Conservation (phyloP, 1,140 invertebrate genomes). For the Matsumurasca onukii region DNA sequence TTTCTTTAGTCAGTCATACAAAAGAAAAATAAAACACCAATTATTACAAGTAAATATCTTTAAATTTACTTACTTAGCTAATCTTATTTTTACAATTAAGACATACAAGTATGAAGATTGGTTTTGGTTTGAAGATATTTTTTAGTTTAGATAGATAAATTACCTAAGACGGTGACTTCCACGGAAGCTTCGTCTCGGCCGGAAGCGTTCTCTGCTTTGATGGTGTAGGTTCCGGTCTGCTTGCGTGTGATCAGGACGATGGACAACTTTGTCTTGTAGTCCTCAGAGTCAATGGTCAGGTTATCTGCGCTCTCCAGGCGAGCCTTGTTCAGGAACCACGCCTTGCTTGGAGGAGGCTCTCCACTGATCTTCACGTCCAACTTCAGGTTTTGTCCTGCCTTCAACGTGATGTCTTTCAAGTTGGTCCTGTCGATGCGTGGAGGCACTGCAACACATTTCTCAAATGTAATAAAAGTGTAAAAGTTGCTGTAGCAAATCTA, state of each 20-base stretch:
- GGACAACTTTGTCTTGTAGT: conserved; percentile 82
- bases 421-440: conserved; percentile 91
- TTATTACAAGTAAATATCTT: no score
- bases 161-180: conserved; percentile 76
- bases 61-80: no score
- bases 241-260: conserved; percentile 71
- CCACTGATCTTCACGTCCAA: conserved; percentile 87
- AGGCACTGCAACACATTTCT: no score
- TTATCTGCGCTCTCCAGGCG: conserved; percentile 64
- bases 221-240: conserved; percentile 80
- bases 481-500: no score
- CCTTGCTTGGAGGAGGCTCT: conserved; percentile 83
- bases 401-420: conserved; percentile 81
- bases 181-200: conserved; percentile 91
- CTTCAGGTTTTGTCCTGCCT: conserved; percentile 81
- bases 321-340: conserved; percentile 82
- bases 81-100: no score
- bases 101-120: no score
- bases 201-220: conserved; percentile 89
- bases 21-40: no score
- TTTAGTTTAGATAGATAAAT: no score
- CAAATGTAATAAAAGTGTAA: no score
- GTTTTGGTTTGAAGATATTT: no score
- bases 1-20: no score
- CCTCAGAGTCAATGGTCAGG: conserved; percentile 78